Evolutionary conservation across 1,140 invertebrate genomes (phyloP), one percentile per base, ranked within the genome.

Genomic region (Ooceraea biroi): DNA sequence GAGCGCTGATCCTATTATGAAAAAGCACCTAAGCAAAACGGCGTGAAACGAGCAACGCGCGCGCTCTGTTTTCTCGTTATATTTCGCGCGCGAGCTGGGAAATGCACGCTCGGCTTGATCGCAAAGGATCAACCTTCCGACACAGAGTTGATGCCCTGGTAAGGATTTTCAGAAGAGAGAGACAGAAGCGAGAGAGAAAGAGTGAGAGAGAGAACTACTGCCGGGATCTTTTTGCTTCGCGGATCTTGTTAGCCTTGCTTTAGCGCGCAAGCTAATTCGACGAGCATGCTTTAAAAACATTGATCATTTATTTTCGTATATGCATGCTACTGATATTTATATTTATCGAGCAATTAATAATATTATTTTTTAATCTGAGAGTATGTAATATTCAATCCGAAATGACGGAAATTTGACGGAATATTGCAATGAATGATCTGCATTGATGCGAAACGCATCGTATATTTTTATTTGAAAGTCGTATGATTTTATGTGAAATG

Each of bases 221-320:
- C 41, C 19, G 48, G 19, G 17, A 68, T 69, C n/a, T 44, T 71
- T 57, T 80, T 46, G 17, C n/a, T 1, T 22, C 36, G 76, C 25
- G 25, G 69, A 80, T 80, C 76, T 80, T 30, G 76, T 80, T 80
- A 80, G n/a, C 65, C 50, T 80, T 80, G 76, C 76, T 27, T 71
- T 80, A 17, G 41, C 76, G 27, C 76, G 50, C n/a, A 2, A 22
- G 0, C 12, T 80, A 80, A 71, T 80, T 71, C 41, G 50, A 55
- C 63, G 22, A 57, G 11, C 44, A 17, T 71, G 22, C 22, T 10
- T 57, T 78, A 78, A 57, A 55, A 8, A 36, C 30, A 55, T 25
- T 19, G n/a, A 57, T n/a, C 63, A 55, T 55, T 69, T 69, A 19
- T 7, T 57, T 46, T n/a, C 36, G 36, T 36, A 7, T 36, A 7